Evolutionary conservation across 2,797 vertebrate species (phyloP).

Genomic region (Antrozous pallidus): DNA sequence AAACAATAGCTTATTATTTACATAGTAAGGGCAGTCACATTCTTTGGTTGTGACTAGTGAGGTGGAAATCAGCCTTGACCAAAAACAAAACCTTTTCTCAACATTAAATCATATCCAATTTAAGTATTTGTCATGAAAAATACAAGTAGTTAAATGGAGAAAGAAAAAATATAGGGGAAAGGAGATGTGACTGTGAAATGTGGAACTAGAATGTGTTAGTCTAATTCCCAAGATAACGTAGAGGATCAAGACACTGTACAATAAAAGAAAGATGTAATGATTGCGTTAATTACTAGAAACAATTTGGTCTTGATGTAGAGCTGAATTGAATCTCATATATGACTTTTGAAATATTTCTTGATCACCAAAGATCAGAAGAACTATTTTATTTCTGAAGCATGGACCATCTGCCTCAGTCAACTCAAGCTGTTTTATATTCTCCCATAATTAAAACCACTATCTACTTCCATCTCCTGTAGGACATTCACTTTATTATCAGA

Average conservation of each 20-base stretch:
- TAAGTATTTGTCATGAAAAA: not conserved
- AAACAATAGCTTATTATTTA: not conserved
- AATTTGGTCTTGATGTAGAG: not conserved
- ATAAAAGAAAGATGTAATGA: not conserved
- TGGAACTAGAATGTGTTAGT: not conserved
- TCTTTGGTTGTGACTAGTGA: not conserved
- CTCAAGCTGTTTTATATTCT: constrained; percentile 19
- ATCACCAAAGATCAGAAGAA: constrained; percentile 3
- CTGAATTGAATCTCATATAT: not conserved
- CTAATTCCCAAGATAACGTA: not conserved
- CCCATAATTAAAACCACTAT: not conserved
- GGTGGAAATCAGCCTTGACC: not conserved
- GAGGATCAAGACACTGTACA: not conserved
- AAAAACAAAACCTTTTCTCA: not conserved
- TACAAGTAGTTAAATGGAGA: not conserved
- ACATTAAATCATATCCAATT: not conserved
- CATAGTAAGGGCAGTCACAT: not conserved
- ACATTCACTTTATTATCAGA: constrained; percentile 45
- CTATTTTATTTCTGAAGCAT: constrained; percentile 37
- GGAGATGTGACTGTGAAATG: not conserved
- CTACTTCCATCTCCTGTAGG: not conserved
- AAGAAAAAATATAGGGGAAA: not conserved
- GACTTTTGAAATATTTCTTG: constrained; percentile 24
- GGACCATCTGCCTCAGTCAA: not conserved
- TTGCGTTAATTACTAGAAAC: constrained; percentile 22